Evolutionary conservation across 2,797 vertebrate species (phyloP), one percentile per base, ranked within the genome.

Genomic region (Lagorchestes hirsutus): DNA sequence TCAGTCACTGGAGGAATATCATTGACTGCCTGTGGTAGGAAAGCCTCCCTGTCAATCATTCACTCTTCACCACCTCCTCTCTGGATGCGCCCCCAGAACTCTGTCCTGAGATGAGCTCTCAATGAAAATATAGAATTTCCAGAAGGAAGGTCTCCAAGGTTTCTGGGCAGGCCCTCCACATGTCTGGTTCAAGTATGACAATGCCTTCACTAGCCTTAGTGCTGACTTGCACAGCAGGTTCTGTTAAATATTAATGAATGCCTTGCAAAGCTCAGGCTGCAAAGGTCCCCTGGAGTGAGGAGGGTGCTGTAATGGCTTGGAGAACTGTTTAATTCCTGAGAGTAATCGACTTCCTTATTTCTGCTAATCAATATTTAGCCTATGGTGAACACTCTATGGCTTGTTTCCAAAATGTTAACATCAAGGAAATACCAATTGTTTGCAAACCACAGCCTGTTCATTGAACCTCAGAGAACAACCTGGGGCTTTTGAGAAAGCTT

Each of bases 201-300:
- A 9, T 9, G n/a, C n/a, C n/a, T 82, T 24, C n/a, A 40, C 6
- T 22, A 40, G n/a, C 6, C 18, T 22, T 16, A 74, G 6, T 22
- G 67, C 67, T 46, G 57, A 40, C 82, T 95, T 54, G 13, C 22
- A 34, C 28, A 67, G 55, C 67, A 40, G n/a, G 24, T 34, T 56
- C 58, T 93, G 96, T 96, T 93, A 96, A 97, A 96, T 96, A 96
- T 95, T 96, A 97, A 96, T 90, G 94, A 96, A 67, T 24, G 46
- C 34, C 28, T 22, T 46, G n/a, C 67, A 9, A 82, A 40, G n/a
- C 67, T 82, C 92, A 87, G 92, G 58, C 95, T 90, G 56, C 57
- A 90, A 95, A 97, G 95, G 93, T 90, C 55, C 67, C 93, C 5
- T 55, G 54, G 50, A 28, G 92, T n/a, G n/a, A 24, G n/a, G 67